Evolutionary conservation across 2,113 vertebrate species (phyloP), one percentile per base, ranked within the genome.

Genomic region (Speoplatyrhinus poulsoni): DNA sequence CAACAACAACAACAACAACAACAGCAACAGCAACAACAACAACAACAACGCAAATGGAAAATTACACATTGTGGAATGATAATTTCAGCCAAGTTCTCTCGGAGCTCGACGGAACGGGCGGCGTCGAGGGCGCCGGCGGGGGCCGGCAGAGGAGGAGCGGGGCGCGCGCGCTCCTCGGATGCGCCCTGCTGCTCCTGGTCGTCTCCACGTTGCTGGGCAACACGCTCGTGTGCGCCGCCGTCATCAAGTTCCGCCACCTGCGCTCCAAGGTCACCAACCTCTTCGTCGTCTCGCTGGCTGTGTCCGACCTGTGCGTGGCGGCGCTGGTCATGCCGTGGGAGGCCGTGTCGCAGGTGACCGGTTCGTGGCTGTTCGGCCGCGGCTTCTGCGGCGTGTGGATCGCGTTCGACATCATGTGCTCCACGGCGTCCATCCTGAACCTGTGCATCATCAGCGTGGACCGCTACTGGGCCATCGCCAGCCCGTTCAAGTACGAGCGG

Each of bases 371-470:
- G 9, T 95, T 95, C 0, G 93, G 93, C 0, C 36, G 36, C 36
- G 77, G 87, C 3, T 94, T 95, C 6, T 93, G 94, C 11, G 93
- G 90, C 57, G 86, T 92, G 3, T 95, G 94, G 93, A 93, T 94
- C 59, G 93, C 94, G 19, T 95, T 94, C 0, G 94, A 94, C 89
- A 95, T 92, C 70, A 92, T 92, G 91, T 92, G 91, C 74, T 92
- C 91, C 73, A 92, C 91, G 0, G 91, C 91, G 0, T 92, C 91
- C 69, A 92, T 92, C 70, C 70, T 92, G n/a, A 89, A 92, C 72
- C 77, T 92, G 54, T 94, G 94, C 83, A 92, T 95, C 75, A 94
- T 95, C 83, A 94, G 94, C 69, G 85, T 95, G 81, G 94, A 95
- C 80, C 84, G 91, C 10, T 95, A 94, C 86, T 94, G 93, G 95